These are phyloP conservation scores for Myioborus miniatus DNA, from an alignment of 2,797 vertebrate species.

Conservation along the genomic window DNA sequence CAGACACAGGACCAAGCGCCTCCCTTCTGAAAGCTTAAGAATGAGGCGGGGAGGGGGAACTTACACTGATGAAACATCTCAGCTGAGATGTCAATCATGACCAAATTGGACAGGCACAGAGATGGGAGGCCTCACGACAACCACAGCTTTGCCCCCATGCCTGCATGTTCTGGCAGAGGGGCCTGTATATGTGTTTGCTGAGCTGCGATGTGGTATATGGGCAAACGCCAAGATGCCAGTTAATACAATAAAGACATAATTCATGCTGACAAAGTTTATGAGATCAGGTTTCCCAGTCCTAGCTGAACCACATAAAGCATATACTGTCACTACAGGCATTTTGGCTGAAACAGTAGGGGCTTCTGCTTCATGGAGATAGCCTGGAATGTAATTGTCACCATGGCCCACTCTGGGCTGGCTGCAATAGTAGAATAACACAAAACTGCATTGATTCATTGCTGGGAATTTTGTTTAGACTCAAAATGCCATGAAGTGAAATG, in stretches of 20 bases:
- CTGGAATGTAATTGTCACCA: background rate
- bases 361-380: slow-evolving; percentile 35
- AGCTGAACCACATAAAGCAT: slow-evolving; percentile 20
- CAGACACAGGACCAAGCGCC: background rate
- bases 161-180: background rate
- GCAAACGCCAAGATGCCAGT: background rate
- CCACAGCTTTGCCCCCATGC: slow-evolving; percentile 7
- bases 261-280: slow-evolving; percentile 25
- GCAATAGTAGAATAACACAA: background rate
- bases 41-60: background rate
- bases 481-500: slow-evolving; percentile 30
- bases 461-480: slow-evolving; percentile 14
- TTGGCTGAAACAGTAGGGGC: background rate
- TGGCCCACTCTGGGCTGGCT: slow-evolving; percentile 3
- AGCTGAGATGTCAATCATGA: slow-evolving; percentile 30
- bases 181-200: background rate
- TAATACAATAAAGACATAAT: slow-evolving; percentile 25
- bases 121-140: background rate
- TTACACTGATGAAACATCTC: background rate
- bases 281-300: slow-evolving; percentile 1
- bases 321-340: slow-evolving; percentile 2
- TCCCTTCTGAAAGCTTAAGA: slow-evolving; percentile 22
- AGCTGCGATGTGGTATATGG: background rate
- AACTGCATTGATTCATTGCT: slow-evolving; percentile 33
- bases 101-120: slow-evolving; percentile 30